Conservation (phyloP, 2,888 invertebrate species). For the Phaonia tiefii region DNA sequence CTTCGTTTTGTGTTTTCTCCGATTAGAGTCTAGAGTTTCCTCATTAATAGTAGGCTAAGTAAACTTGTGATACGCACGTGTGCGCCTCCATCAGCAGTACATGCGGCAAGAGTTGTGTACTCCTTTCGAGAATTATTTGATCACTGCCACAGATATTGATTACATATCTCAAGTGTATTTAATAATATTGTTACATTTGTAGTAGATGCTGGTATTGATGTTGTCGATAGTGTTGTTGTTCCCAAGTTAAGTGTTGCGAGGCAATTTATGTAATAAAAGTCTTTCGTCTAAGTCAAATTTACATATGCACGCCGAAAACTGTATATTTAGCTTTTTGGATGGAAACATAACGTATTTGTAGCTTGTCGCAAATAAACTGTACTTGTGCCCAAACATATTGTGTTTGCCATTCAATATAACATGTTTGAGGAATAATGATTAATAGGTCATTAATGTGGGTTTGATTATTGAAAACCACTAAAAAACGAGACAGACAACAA, state of each 20-base stretch:
- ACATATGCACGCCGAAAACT: no score
- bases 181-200: slow-evolving; percentile 46
- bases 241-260: neutral
- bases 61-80: slow-evolving; percentile 60
- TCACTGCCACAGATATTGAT: slow-evolving; percentile 56
- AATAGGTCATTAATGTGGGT: no score
- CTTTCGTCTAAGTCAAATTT: no score
- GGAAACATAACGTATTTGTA: no score
- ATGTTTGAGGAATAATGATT: no score
- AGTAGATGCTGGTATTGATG: neutral
- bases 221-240: slow-evolving; percentile 6
- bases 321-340: no score
- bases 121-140: slow-evolving; percentile 49
- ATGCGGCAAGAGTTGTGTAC: neutral
- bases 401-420: no score
- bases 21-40: slow-evolving; percentile 47
- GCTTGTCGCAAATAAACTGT: no score
- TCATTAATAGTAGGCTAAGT: slow-evolving; percentile 49
- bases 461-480: no score
- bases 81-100: slow-evolving; percentile 17
- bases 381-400: no score
- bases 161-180: slow-evolving; percentile 54
- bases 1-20: slow-evolving; percentile 18
- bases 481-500: no score
- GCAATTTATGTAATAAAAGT: no score